A percentile compares a stretch with the other conserved stretches of the same genome.
phyloP scores from a whole-genome alignment of 2,888 invertebrate species.

The Thecocarcelia acutangulata region DNA sequence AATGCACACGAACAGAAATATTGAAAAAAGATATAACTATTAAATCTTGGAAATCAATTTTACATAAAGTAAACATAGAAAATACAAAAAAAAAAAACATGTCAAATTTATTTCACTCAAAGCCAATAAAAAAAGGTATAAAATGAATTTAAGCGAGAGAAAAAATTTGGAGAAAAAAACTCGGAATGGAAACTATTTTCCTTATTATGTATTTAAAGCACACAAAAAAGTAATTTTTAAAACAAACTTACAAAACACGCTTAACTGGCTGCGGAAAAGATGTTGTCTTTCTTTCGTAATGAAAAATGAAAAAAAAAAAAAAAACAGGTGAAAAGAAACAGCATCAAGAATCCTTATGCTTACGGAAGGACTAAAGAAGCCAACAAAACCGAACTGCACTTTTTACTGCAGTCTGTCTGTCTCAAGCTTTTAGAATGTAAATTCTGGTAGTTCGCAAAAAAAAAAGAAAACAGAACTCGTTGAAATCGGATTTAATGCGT shows the following conservation, averaged over 20 bases:
- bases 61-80: constrained; percentile 9
- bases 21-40: background rate
- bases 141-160: background rate
- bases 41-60: constrained; percentile 58
- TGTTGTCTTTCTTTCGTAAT: constrained; percentile 12
- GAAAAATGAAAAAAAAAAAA: background rate
- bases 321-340: background rate
- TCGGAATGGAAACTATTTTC: constrained; percentile 5
- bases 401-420: constrained; percentile 27
- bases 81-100: constrained; percentile 36
- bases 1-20: background rate
- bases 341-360: too few species aligned
- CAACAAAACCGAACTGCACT: background rate
- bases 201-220: constrained; percentile 31
- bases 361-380: too few species aligned
- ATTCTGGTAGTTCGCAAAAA: constrained; percentile 31
- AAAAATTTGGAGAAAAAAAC: constrained; percentile 7
- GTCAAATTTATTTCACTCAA: constrained; percentile 45
- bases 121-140: background rate
- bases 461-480: constrained; percentile 31
- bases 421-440: constrained; percentile 24
- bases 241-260: constrained; percentile 40
- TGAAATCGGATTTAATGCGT: constrained; percentile 66
- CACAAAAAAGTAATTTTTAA: constrained; percentile 32
- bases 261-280: constrained; percentile 29